A percentile compares a stretch with the other conserved stretches of the same genome.
phyloP scores from a whole-genome alignment of 1,140 invertebrate species.

The Phocides pigmalion region DNA sequence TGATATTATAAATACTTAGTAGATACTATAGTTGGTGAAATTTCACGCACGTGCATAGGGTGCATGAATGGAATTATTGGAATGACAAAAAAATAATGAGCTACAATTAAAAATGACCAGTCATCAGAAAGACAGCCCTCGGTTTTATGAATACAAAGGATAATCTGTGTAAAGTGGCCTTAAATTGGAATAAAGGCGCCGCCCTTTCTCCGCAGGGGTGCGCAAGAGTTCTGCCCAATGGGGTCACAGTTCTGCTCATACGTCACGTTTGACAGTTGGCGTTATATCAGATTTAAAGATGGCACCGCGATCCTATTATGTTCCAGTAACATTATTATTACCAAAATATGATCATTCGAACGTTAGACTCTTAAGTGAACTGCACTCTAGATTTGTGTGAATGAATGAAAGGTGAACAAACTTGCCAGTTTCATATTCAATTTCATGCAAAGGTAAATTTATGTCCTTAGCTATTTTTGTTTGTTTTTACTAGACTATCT shows the following conservation, averaged over 20 bases:
- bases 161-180: constrained; percentile 73
- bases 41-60: neutral
- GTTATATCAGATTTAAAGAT: constrained; percentile 71
- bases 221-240: constrained; percentile 54
- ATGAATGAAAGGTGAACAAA: too few relatives aligned
- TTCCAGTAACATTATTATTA: constrained; percentile 45
- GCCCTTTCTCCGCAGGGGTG: constrained; percentile 57
- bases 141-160: constrained; percentile 66
- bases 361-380: too few relatives aligned
- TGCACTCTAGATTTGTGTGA: too few relatives aligned
- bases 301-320: constrained; percentile 58
- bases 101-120: constrained; percentile 73
- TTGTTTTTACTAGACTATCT: too few relatives aligned
- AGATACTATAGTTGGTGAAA: neutral
- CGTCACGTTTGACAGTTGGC: constrained; percentile 60
- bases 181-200: constrained; percentile 70
- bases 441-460: too few relatives aligned
- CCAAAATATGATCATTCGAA: too few relatives aligned
- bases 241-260: constrained; percentile 38
- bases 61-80: constrained; percentile 18
- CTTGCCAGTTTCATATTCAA: too few relatives aligned
- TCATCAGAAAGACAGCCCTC: constrained; percentile 72
- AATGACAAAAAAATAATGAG: constrained; percentile 61
- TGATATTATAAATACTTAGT: too few relatives aligned
- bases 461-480: too few relatives aligned